phyloP scores from a whole-genome alignment of 2,888 invertebrate genomes.

The Leuctra nigra region DNA sequence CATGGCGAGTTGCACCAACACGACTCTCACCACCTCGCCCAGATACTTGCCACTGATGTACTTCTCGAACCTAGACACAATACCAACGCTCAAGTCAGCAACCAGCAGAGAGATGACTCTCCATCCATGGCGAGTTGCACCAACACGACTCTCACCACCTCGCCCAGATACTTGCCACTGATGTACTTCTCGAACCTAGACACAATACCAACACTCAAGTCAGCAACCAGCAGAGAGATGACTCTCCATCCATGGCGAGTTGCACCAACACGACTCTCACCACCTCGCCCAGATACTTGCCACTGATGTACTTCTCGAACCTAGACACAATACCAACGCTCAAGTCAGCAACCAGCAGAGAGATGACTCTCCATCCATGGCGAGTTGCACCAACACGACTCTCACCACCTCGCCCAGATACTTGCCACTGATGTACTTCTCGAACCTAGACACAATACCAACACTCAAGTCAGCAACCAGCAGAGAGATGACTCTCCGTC shows the following conservation, averaged over 20 bases:
- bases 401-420: constrained; percentile 71
- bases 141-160: constrained; percentile 58
- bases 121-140: constrained; percentile 51
- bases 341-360: too few relatives aligned
- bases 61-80: constrained; percentile 62
- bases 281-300: constrained; percentile 73
- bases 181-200: constrained; percentile 74
- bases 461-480: too few relatives aligned
- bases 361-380: constrained; percentile 52
- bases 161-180: constrained; percentile 73
- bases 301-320: constrained; percentile 75
- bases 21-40: constrained; percentile 62
- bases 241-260: constrained; percentile 51
- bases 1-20: constrained; percentile 52
- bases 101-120: too few relatives aligned
- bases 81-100: too few relatives aligned
- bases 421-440: constrained; percentile 74
- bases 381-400: constrained; percentile 53
- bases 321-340: constrained; percentile 40
- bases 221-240: too few relatives aligned
- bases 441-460: constrained; percentile 50
- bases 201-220: constrained; percentile 9
- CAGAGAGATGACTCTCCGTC: constrained; percentile 54
- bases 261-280: constrained; percentile 55
- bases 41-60: constrained; percentile 74